phyloP scores from a whole-genome alignment of 2,797 vertebrate species.

The Amblyraja radiata region DNA sequence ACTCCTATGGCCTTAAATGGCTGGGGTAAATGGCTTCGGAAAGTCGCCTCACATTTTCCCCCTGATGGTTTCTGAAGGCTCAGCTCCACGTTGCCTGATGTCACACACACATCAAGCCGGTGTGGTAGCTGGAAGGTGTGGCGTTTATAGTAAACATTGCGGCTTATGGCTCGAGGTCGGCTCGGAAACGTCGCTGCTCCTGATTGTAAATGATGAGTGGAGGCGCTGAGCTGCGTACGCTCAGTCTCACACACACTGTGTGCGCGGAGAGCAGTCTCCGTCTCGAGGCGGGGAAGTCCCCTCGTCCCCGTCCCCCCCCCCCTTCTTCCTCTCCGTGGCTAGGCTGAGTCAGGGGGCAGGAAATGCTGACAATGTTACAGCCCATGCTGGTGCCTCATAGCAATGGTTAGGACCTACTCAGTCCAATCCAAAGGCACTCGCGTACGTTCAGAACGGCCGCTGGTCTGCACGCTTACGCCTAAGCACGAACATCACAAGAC shows the following conservation, averaged over 20 bases:
- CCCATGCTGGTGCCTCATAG: neutral
- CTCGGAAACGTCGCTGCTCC: neutral
- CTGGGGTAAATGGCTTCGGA: too few relatives aligned
- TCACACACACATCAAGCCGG: neutral
- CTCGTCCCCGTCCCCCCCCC: too few relatives aligned
- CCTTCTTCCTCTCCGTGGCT: neutral
- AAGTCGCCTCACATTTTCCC: neutral
- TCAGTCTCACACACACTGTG: neutral
- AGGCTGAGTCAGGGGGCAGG: neutral
- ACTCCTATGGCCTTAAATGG: too few relatives aligned
- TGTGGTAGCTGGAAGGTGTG: neutral
- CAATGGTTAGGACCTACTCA: neutral
- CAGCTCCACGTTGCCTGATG: neutral
- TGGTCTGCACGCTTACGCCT: neutral
- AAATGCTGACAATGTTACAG: neutral
- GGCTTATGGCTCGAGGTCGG: neutral
- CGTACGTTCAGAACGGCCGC: neutral
- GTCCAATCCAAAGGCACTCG: neutral
- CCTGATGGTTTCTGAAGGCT: neutral
- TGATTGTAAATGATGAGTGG: neutral
- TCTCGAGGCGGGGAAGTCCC: slow-evolving; percentile 3
- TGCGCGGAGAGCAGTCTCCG: neutral
- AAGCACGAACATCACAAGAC: neutral
- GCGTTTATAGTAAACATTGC: neutral
- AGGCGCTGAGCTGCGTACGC: neutral